Evolutionary conservation across 1,140 invertebrate genomes (phyloP), one percentile per base, ranked within the genome.

Genomic region (Cataglyphis hispanica): DNA sequence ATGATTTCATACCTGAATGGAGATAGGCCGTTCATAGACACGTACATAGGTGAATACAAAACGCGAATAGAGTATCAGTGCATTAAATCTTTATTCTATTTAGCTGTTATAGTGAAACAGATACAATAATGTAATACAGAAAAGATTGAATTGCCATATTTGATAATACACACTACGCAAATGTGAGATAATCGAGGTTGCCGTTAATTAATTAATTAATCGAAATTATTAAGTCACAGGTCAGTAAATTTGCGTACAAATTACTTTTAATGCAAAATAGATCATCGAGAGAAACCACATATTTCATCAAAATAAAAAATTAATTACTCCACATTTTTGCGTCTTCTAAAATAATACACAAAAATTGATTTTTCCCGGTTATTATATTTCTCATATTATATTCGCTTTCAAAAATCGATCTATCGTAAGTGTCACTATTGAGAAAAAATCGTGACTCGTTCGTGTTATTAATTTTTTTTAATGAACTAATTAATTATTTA

Each of bases 401-500:
- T 50, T 31, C 4, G 8, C 31, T 37, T 25, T 8, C 25, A 50
- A 50, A 37, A 53, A 80, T 80, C 2, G 13, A 37, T 46, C 22
- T 37, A 72, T 34, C n/a, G 43, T 25, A 37, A n/a, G 13, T 37
- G 13, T 1, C 3, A 27, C 56, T 69, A 69, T 67, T 27, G 13
- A 5, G 13, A 8, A 10, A 11, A 50, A 50, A 37, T 8, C 22
- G 27, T 66, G n/a, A 11, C 25, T 0, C 31, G 13, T 34, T 60
- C 43, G 13, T 22, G 46, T 27, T 43, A 83, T 83, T 72, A 46
- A 83, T 72, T 46, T 34, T 46, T 34, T 22, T 74, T 72, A 61
- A 74, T 34, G 19, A 60, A 61, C 13, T 22, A 72, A 83, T 83
- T 60, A 83, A 74, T 83, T 83, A 81, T 81, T 22, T 67, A 40